Percentiles rank a stretch among this genome's conserved stretches.
Conservation (phyloP, 2,113 vertebrate genomes). For the Noctilio leporinus region DNA sequence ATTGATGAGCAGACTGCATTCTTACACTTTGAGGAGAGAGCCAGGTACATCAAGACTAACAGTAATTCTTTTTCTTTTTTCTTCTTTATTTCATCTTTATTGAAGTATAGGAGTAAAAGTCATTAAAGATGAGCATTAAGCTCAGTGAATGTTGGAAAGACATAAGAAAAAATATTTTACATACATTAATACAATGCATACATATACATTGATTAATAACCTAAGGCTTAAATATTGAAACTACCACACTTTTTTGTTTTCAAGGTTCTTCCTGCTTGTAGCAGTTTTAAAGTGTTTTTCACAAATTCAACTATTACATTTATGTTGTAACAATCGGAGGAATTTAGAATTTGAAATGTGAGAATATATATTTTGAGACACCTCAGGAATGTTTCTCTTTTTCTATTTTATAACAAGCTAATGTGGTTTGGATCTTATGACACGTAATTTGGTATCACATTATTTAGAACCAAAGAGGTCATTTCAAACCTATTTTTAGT, state of each 20-base stretch:
- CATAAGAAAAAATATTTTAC: slow-evolving; percentile 52
- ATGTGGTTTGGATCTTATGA: background rate
- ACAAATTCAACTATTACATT: slow-evolving; percentile 1
- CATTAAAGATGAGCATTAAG: slow-evolving; percentile 75
- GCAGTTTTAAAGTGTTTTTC: slow-evolving; percentile 19
- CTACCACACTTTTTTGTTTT: background rate
- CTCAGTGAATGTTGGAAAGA: slow-evolving; percentile 48
- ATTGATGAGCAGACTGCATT: slow-evolving; percentile 73
- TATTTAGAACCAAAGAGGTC: background rate
- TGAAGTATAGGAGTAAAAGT: slow-evolving; percentile 40
- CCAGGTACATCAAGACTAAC: slow-evolving; percentile 66
- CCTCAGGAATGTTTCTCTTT: slow-evolving; percentile 29
- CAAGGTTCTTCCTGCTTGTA: slow-evolving; percentile 17
- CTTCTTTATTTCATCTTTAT: background rate
- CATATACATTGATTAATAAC: background rate
- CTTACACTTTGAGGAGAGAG: slow-evolving; percentile 73
- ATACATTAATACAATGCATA: background rate
- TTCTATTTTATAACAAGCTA: slow-evolving; percentile 13
- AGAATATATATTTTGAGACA: slow-evolving; percentile 38
- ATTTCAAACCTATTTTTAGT: slow-evolving; percentile 1
- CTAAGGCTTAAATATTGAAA: slow-evolving; percentile 29
- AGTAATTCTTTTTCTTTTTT: slow-evolving; percentile 64
- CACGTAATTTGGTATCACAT: slow-evolving; percentile 3
- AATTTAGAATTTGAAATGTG: slow-evolving; percentile 30
- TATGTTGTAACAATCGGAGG: background rate